Percentiles rank a stretch among this genome's conserved stretches.
Evolutionary conservation across 1,140 invertebrate species (phyloP).

Genomic region (Probaryconus sp.): DNA sequence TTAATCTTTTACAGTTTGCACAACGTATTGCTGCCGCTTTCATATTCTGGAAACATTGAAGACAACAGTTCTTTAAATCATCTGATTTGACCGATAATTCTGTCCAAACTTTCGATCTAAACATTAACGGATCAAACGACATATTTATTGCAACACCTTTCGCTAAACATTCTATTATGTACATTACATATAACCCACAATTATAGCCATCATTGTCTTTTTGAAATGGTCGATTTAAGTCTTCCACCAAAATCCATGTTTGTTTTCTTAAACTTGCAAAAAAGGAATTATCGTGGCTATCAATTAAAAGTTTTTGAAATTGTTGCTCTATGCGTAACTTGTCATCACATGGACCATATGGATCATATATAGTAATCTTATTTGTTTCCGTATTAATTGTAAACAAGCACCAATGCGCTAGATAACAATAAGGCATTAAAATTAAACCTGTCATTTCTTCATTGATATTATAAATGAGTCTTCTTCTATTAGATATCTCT

Average conservation of each 20-base stretch:
- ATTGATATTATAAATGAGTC: slow-evolving; percentile 4
- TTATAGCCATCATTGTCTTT: not conserved
- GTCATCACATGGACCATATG: slow-evolving; percentile 18
- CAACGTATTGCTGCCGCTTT: too few relatives aligned
- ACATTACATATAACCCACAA: slow-evolving; percentile 6
- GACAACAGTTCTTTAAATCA: too few relatives aligned
- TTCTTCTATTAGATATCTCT: slow-evolving; percentile 6
- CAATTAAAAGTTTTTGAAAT: slow-evolving; percentile 7
- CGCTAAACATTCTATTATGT: slow-evolving; percentile 11
- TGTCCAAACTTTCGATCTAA: not conserved
- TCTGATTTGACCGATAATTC: not conserved
- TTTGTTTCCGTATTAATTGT: slow-evolving; percentile 18
- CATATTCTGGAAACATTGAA: too few relatives aligned
- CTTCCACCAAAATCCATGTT: not conserved
- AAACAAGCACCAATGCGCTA: slow-evolving; percentile 35
- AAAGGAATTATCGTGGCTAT: not conserved
- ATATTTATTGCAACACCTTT: not conserved
- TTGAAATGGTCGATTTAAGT: slow-evolving; percentile 4
- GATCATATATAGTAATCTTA: slow-evolving; percentile 32
- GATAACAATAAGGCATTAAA: slow-evolving; percentile 32
- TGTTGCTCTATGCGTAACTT: slow-evolving; percentile 2
- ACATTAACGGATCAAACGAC: not conserved
- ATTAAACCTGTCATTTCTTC: slow-evolving; percentile 4
- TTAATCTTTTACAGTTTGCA: not conserved
- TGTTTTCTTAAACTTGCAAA: slow-evolving; percentile 1